Evolutionary conservation across 2,113 vertebrate genomes (phyloP), one percentile per base, ranked within the genome.

Genomic region (Dermatemys mawii): DNA sequence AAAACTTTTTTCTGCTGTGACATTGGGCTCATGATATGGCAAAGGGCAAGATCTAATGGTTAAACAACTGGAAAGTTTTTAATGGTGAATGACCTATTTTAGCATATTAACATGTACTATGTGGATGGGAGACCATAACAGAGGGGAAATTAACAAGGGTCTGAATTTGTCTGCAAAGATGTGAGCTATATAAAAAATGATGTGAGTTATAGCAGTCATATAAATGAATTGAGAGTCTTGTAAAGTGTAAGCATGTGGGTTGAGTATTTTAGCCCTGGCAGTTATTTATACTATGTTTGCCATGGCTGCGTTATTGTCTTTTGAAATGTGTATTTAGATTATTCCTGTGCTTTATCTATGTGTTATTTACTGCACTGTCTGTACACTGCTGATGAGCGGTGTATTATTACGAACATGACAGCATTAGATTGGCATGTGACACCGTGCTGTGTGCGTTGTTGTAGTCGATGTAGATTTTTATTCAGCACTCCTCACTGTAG

Each of bases 141-240:
- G 82, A 49, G 22, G 26, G 63, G 19, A 87, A 91, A 91, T 73
- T 44, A 90, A 80, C 54, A 82, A 86, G 91, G 90, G 48, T 55
- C 86, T 79, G 60, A 35, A 49, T 38, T 17, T 91, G 86, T 88
- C 90, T 90, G 1, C 81, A 96, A 93, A 91, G 48, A 82, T 70
- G 93, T 41, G 55, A 84, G 86, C 84, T 89, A 80, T 91, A 86
- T 84, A 93, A 90, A 96, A 46, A 96, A 60, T 79, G 76, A 82
- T 91, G 54, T 90, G 83, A 94, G 89, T 87, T 88, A n/a, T 91
- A 88, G 73, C 93, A 91, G 93, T 91, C 24, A 92, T 96, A 78
- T 92, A 95, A 95, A 94, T 96, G 63, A 70, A 70, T 9, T 38
- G 63, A 91, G 70, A 90, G 82, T 91, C 95, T 96, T 94, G 91